These are phyloP conservation scores for Cistogaster globosa DNA, from an alignment of 2,888 invertebrate genomes.

Conservation along the genomic window DNA sequence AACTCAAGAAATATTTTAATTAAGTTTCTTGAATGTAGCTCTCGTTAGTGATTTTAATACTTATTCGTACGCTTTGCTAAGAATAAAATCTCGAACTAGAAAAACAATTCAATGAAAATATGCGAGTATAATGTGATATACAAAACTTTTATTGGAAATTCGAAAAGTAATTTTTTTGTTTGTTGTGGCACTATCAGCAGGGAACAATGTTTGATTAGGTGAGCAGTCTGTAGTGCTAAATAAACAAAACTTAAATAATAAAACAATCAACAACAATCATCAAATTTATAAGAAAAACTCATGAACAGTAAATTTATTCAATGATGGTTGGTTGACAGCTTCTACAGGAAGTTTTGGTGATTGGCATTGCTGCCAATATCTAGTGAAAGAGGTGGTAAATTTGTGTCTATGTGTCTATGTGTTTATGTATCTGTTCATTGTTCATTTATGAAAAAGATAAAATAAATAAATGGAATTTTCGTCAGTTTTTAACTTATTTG, in stretches of 20 bases:
- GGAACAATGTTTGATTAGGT: not conserved
- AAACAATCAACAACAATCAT: slow-evolving; percentile 46
- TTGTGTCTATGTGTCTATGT: too few relatives aligned
- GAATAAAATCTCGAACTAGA: not conserved
- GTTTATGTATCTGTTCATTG: not conserved
- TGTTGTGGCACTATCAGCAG: too few relatives aligned
- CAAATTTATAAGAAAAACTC: slow-evolving; percentile 32
- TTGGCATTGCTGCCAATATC: not conserved
- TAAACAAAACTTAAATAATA: slow-evolving; percentile 50
- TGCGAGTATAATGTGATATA: not conserved
- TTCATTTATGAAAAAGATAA: too few relatives aligned
- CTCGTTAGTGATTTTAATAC: too few relatives aligned
- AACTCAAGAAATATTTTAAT: too few relatives aligned
- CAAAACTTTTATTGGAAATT: too few relatives aligned
- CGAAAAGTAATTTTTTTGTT: too few relatives aligned
- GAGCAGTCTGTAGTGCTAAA: slow-evolving; percentile 28
- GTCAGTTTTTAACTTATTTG: too few relatives aligned
- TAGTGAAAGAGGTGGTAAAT: too few relatives aligned
- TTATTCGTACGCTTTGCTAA: too few relatives aligned
- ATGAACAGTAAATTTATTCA: slow-evolving; percentile 2
- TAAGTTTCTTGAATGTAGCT: too few relatives aligned
- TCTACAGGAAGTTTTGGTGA: slow-evolving; percentile 12
- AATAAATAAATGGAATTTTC: too few relatives aligned
- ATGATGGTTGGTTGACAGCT: not conserved
- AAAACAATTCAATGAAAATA: not conserved